phyloP scores from a whole-genome alignment of 2,797 vertebrate genomes.

The Bradypodion pumilum region DNA sequence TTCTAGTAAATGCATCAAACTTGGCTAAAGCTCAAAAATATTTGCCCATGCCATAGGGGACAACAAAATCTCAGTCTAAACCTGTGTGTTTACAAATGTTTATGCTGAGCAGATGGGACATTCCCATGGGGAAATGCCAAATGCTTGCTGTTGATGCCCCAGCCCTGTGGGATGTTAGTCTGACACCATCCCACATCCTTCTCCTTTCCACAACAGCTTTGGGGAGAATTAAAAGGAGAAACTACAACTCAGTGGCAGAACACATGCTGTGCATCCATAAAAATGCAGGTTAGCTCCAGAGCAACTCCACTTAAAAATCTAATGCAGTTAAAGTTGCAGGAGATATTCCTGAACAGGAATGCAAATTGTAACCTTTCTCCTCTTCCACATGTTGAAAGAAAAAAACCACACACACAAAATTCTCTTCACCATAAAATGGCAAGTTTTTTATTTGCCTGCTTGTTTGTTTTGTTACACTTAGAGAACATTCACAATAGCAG shows the following conservation, averaged over 20 bases:
- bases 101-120: background rate
- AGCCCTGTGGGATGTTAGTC: background rate
- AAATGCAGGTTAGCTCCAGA: background rate
- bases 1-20: background rate
- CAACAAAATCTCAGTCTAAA: background rate
- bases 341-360: background rate
- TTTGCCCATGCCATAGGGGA: background rate
- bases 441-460: too few species aligned
- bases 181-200: background rate
- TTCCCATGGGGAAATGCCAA: background rate
- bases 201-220: background rate
- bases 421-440: too few species aligned
- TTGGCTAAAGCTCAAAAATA: background rate
- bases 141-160: background rate
- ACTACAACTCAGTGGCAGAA: background rate
- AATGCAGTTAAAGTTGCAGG: background rate
- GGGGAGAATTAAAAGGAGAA: background rate
- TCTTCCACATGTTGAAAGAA: too few species aligned
- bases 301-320: background rate
- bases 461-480: too few species aligned
- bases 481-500: too few species aligned
- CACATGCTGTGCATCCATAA: background rate
- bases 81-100: background rate
- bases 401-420: too few species aligned
- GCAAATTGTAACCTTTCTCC: too few species aligned